Evolutionary conservation across 2,888 invertebrate species (phyloP).

Genomic region (Subacronicta megacephala): DNA sequence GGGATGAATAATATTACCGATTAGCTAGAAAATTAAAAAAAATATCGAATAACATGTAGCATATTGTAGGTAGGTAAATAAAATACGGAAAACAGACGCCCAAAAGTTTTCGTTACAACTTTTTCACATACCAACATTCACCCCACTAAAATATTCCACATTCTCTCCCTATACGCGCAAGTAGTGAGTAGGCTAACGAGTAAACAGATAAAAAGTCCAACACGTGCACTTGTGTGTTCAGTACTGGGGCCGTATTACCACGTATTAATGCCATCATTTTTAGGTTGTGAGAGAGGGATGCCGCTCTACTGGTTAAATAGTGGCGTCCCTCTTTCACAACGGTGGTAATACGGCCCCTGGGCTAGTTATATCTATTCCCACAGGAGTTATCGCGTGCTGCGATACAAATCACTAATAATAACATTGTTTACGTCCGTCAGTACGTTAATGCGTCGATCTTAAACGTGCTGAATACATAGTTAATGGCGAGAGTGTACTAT

Average conservation of each 20-base stretch:
- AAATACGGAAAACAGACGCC: background rate
- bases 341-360: no score
- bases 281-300: no score
- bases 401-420: conserved; percentile 62
- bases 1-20: background rate
- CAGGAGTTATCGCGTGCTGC: conserved; percentile 54
- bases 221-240: conserved; percentile 63
- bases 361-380: conserved; percentile 60
- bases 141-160: conserved; percentile 40
- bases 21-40: background rate
- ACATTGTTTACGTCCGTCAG: conserved; percentile 55
- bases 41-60: background rate
- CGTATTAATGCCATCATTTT: no score
- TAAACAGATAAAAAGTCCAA: conserved; percentile 60
- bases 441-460: conserved; percentile 55
- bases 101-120: conserved; percentile 8
- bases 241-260: no score
- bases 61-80: background rate
- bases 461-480: conserved; percentile 51
- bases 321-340: no score
- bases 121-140: conserved; percentile 29
- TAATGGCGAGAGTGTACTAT: conserved; percentile 45
- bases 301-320: no score
- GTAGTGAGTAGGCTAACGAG: conserved; percentile 35
- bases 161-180: conserved; percentile 23